A percentile compares a stretch with the other conserved stretches of the same genome.
phyloP scores from a whole-genome alignment of 2,113 vertebrate genomes.

The Sinocyclocheilus grahami region DNA sequence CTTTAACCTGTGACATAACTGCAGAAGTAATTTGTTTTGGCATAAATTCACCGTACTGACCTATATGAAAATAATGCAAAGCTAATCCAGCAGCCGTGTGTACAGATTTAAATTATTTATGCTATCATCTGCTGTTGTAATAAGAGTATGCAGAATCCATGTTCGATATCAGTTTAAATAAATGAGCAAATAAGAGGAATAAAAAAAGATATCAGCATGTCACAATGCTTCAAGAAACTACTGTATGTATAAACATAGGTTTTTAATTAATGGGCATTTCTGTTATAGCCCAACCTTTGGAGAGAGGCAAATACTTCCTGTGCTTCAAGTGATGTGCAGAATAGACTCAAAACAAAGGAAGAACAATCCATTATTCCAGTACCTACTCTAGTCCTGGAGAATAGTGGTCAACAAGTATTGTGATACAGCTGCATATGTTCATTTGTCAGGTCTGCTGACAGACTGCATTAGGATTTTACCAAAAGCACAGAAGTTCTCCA shows the following conservation, averaged over 20 bases:
- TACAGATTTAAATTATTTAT: background rate
- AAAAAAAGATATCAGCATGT: background rate
- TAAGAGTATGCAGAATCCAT: background rate
- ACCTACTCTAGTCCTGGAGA: conserved; percentile 29
- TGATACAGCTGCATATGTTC: background rate
- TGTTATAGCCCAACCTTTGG: background rate
- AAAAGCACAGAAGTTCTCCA: background rate
- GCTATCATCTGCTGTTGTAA: background rate
- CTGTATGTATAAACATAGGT: background rate
- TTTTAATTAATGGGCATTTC: background rate
- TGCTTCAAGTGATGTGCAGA: background rate
- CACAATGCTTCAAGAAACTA: background rate
- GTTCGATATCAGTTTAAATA: background rate
- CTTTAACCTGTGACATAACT: background rate
- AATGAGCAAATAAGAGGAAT: background rate
- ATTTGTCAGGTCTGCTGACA: background rate
- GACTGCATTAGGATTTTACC: background rate
- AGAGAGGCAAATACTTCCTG: background rate
- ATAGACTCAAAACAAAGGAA: background rate
- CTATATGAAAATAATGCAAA: background rate
- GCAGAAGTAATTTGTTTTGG: background rate
- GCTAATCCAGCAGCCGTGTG: background rate
- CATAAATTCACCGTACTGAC: background rate
- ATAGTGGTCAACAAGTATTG: too few relatives aligned
- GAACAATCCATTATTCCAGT: conserved; percentile 22